These are phyloP conservation scores for Lepidochitona cinerea DNA, from an alignment of 2,888 invertebrate genomes.

Conservation along the genomic window DNA sequence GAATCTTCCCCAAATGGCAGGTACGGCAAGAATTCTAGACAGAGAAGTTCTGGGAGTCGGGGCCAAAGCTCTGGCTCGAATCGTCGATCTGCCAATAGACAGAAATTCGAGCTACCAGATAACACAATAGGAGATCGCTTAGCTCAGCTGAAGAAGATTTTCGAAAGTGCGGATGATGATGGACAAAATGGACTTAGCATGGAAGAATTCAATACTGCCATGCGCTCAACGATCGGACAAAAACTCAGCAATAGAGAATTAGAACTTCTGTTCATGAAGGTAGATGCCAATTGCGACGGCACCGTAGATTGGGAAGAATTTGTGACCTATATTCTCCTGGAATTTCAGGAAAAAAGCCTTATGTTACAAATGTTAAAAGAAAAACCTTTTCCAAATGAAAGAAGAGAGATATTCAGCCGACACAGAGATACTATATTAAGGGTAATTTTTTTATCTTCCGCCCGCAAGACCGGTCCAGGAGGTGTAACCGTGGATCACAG, in stretches of 20 bases:
- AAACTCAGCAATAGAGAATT: constrained; percentile 55
- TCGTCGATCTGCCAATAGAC: background rate
- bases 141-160: constrained; percentile 40
- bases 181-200: constrained; percentile 49
- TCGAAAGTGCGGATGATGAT: constrained; percentile 49
- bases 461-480: background rate
- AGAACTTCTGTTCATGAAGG: constrained; percentile 63
- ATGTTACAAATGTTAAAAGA: constrained; percentile 56
- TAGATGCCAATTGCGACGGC: constrained; percentile 74
- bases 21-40: background rate
- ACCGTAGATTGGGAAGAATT: constrained; percentile 82
- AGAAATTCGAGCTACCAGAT: background rate
- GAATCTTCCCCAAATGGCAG: background rate
- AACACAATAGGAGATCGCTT: constrained; percentile 12
- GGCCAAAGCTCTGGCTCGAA: background rate
- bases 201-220: constrained; percentile 58
- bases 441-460: constrained; percentile 46
- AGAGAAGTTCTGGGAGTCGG: background rate
- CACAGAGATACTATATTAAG: constrained; percentile 80
- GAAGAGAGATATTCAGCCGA: constrained; percentile 75
- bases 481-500: constrained; percentile 72
- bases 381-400: constrained; percentile 49
- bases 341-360: constrained; percentile 73
- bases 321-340: constrained; percentile 82
- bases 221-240: constrained; percentile 49